phyloP scores from a whole-genome alignment of 1,140 invertebrate species.

The Drosophila ananassae region DNA sequence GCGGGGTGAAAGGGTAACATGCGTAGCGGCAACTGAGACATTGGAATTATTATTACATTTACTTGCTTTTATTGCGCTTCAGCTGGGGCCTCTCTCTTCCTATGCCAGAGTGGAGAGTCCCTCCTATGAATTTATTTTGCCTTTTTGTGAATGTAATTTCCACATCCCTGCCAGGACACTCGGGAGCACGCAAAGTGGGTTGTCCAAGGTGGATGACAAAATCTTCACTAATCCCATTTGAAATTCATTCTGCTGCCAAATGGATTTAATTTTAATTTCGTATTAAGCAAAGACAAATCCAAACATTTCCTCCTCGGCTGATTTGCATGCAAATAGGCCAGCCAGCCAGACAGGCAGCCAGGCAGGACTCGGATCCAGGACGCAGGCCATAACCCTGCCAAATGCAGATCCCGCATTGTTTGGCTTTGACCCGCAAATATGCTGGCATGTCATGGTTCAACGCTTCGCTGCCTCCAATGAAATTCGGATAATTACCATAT shows the following conservation, averaged over 20 bases:
- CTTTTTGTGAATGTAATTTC: constrained; percentile 12
- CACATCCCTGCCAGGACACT: neutral
- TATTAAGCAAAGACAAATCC: constrained; percentile 44
- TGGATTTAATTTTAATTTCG: constrained; percentile 64
- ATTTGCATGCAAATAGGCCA: constrained; percentile 74
- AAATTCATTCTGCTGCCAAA: constrained; percentile 57
- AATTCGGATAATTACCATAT: constrained; percentile 46
- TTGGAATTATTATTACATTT: constrained; percentile 73
- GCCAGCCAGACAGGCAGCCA: neutral
- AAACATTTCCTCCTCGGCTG: constrained; percentile 35
- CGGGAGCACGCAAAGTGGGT: neutral
- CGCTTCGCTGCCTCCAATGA: constrained; percentile 23
- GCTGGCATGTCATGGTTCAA: constrained; percentile 28
- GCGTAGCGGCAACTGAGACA: constrained; percentile 58
- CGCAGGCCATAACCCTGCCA: neutral
- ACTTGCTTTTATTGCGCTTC: constrained; percentile 62
- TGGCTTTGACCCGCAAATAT: constrained; percentile 23
- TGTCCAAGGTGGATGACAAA: constrained; percentile 43
- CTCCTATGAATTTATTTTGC: neutral
- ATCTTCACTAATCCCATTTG: constrained; percentile 74
- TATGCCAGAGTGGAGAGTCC: neutral
- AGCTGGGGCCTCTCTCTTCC: constrained; percentile 11
- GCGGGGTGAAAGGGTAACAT: constrained; percentile 34
- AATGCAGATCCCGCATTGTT: constrained; percentile 12
- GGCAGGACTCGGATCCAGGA: neutral